These are phyloP conservation scores for Acleris cristana DNA, from an alignment of 2,888 invertebrate genomes.

Conservation along the genomic window DNA sequence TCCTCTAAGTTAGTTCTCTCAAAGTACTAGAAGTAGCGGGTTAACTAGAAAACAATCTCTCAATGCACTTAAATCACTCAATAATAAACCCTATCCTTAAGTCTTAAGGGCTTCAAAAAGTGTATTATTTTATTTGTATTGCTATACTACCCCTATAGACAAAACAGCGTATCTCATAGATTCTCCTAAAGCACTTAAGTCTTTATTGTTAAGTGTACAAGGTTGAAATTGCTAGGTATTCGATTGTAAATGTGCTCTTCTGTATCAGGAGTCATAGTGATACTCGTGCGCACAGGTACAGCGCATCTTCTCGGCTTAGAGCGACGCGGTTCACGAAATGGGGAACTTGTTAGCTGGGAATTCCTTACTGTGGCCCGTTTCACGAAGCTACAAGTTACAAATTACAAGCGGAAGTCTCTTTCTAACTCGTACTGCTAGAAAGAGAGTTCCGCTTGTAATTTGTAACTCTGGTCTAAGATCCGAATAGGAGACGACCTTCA, in stretches of 20 bases:
- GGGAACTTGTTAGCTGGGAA: background rate
- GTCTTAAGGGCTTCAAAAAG: background rate
- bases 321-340: conserved; percentile 20
- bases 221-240: no score
- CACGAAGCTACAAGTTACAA: no score
- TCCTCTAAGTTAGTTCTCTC: background rate
- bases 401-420: no score
- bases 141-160: background rate
- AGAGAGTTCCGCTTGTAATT: no score
- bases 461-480: no score
- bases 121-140: background rate
- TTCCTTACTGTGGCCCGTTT: no score
- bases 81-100: background rate
- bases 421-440: no score
- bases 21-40: conserved; percentile 1
- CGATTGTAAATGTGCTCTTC: no score
- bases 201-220: no score
- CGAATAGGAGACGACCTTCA: no score
- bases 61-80: background rate
- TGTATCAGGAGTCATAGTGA: background rate
- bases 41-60: background rate
- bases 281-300: conserved; percentile 9
- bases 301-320: conserved; percentile 19
- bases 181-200: no score
- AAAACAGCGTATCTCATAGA: no score